These are phyloP conservation scores for Hormiphora californensis DNA, from an alignment of 37 sponge, comb jelly and placozoan species.

Conservation along the genomic window DNA sequence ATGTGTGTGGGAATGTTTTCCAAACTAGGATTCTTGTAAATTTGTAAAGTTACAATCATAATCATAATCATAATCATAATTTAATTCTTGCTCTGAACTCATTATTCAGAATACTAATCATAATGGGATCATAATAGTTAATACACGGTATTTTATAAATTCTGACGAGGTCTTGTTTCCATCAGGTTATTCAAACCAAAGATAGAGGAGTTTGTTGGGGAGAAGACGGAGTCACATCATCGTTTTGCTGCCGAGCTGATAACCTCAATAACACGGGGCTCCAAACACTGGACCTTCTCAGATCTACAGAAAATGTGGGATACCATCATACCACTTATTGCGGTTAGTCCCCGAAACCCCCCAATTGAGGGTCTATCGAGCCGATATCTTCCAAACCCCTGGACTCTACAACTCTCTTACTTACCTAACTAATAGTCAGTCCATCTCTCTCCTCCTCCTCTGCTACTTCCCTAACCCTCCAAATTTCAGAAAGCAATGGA, in stretches of 20 bases:
- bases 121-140: neutral
- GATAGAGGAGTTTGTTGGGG: constrained; percentile 41
- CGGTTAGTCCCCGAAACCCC: constrained; percentile 62
- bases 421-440: neutral
- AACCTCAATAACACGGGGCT: constrained; percentile 66
- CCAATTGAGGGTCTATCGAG: neutral
- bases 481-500: constrained; percentile 25
- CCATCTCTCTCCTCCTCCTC: neutral
- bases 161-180: neutral
- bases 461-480: neutral
- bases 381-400: neutral
- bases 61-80: neutral
- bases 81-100: neutral
- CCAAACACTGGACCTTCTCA: constrained; percentile 70
- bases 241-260: constrained; percentile 77
- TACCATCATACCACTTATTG: constrained; percentile 50
- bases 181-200: constrained; percentile 26
- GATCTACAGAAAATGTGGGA: constrained; percentile 30
- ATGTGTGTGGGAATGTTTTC: neutral
- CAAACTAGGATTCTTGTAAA: neutral
- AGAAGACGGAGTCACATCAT: constrained; percentile 67
- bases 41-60: no score
- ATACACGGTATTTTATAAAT: neutral
- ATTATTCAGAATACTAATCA: neutral
- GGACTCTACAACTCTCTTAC: neutral